Base-by-base conservation (phyloP, 2,113 vertebrate species). In the Gasterosteus nipponicus region DNA sequence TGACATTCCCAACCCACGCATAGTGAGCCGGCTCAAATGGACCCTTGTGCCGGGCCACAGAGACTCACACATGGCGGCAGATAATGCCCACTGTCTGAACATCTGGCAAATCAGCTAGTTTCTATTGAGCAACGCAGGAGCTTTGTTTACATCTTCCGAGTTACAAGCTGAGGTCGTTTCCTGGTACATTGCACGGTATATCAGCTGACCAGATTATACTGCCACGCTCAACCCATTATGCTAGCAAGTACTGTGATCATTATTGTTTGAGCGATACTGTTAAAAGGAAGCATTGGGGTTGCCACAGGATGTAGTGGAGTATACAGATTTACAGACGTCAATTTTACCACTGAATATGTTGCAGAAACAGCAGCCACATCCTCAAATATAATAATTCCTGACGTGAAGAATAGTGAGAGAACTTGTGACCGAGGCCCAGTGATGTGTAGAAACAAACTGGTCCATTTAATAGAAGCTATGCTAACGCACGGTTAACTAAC, bases 1-100 rank as follows among this genome's bases (percentile, higher is more conserved):
- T 77, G 12, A 77, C 89, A 91, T 91, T 91, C 89, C 91, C 77
- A 81, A 79, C 89, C 89, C 84, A 89, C 89, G 76, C 85, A 79
- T 54, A 77, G 84, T 70, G 80, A 78, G 58, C 62, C n/a, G 63
- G 75, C 73, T 85, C 57, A 83, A 84, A 89, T 74, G 75, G 84
- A 68, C 54, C 83, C 89, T 89, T 89, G 87, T 90, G 12, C 81
- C 81, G 15, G 33, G 67, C 81, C 61, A 82, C 41, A 85, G 70
- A 80, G 53, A 60, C 62, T 60, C 58, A 69, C 68, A 68, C 66
- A 76, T 29, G 68, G 57, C 69, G 49, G 74, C 18, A 42, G 54
- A 82, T 71, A 69, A 66, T 18, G 72, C 5, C 57, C 35, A 10
- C 54, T 62, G 69, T 54, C 19, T 56, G 26, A 70, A n/a, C 2